Percentiles rank a stretch among this genome's conserved stretches.
Conservation (phyloP, 2,113 vertebrate genomes). For the Chaetura pelagica region DNA sequence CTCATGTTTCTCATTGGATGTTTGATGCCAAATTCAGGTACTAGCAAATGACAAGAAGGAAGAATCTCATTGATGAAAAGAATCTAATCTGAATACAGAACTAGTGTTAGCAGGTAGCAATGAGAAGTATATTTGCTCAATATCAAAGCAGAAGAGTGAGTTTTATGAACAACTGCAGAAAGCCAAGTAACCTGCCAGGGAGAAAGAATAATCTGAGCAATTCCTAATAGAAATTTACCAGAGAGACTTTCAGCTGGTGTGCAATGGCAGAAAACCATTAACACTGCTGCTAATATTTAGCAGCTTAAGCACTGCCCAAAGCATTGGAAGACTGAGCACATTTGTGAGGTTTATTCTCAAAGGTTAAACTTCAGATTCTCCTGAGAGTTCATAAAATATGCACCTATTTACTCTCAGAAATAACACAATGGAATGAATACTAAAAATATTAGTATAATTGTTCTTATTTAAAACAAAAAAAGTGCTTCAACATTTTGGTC, state of each 20-base stretch:
- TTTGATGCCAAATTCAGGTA: neutral
- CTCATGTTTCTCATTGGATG: neutral
- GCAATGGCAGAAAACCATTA: neutral
- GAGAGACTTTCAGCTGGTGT: neutral
- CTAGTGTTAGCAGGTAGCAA: neutral
- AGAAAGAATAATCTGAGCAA: neutral
- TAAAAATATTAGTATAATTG: neutral
- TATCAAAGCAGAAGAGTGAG: neutral
- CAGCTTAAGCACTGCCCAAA: neutral
- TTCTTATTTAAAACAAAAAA: neutral
- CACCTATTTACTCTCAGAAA: neutral
- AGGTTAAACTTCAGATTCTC: neutral
- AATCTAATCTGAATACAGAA: neutral
- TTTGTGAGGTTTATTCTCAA: neutral
- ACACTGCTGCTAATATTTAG: neutral
- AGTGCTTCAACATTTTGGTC: neutral
- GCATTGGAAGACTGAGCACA: neutral
- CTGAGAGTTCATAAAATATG: neutral
- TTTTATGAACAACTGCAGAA: neutral
- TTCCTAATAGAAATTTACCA: neutral
- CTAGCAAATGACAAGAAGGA: neutral
- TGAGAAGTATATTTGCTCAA: neutral
- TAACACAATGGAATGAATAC: neutral
- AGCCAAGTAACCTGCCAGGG: neutral
- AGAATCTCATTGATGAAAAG: neutral